Evolutionary conservation across 2,888 invertebrate genomes (phyloP).

Genomic region (Agrochola macilenta): DNA sequence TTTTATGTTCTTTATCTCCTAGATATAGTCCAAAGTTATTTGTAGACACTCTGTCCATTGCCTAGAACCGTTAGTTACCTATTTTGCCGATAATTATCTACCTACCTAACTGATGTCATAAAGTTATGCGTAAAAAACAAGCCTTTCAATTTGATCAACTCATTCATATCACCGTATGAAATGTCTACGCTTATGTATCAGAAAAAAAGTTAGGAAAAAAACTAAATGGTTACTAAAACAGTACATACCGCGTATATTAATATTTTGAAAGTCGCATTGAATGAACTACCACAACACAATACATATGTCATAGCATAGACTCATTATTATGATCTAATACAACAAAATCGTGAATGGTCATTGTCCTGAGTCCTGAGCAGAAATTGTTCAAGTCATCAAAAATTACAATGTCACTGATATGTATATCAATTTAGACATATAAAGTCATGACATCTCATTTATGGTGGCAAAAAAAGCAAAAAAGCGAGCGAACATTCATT

Average conservation of each 20-base stretch:
- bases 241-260: constrained; percentile 23
- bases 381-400: constrained; percentile 62
- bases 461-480: constrained; percentile 57
- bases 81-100: constrained; percentile 10
- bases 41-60: not conserved
- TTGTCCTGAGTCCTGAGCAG: constrained; percentile 48
- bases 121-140: constrained; percentile 21
- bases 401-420: constrained; percentile 69
- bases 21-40: not conserved
- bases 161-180: constrained; percentile 29
- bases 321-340: constrained; percentile 46
- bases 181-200: constrained; percentile 26
- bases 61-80: constrained; percentile 24
- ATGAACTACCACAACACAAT: constrained; percentile 51
- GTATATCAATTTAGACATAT: constrained; percentile 66
- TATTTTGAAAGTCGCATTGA: constrained; percentile 50
- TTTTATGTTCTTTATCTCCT: not conserved
- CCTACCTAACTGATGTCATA: constrained; percentile 36
- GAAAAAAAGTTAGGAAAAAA: constrained; percentile 31
- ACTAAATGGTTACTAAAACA: constrained; percentile 20
- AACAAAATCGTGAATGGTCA: constrained; percentile 50
- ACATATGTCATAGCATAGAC: constrained; percentile 47
- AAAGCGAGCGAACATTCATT: constrained; percentile 58
- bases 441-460: constrained; percentile 68
- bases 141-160: constrained; percentile 34